Evolutionary conservation across 2,113 vertebrate genomes (phyloP), one percentile per base, ranked within the genome.

Genomic region (Aegypius monachus): DNA sequence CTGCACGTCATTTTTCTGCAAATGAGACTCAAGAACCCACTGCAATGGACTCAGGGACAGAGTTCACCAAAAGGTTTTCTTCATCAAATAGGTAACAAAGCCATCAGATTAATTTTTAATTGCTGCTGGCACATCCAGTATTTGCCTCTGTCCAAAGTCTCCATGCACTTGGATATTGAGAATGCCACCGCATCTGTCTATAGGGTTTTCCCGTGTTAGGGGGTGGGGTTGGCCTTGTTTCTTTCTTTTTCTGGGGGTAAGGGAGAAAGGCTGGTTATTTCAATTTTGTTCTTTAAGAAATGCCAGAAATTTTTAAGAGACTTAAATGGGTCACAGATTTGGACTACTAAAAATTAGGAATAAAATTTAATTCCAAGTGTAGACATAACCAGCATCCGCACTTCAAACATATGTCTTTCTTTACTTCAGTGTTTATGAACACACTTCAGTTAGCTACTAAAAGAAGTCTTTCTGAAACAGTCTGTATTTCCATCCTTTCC

Each of bases 51-150:
- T 52, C 16, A 0, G 38, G n/a, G 66, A 58, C 36, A 82, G 84
- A 93, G 87, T 62, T 95, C 78, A 95, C 16, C n/a, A 50, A 63
- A 77, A 94, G 29, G 29, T 90, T 90, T 90, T 80, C 58, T 88
- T 70, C 62, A 73, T 50, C 48, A 68, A 85, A 63, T 23, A 50
- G 17, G 27, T 55, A 84, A 77, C 26, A 90, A 81, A 59, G 50
- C 16, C 29, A 72, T 16, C n/a, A 52, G 93, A 97, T 95, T 95
- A 90, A 95, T 85, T 90, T 94, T 95, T 97, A 95, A 96, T 88
- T 10, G 0, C 78, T 59, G 62, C 50, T 88, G 74, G 42, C 86
- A 94, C 62, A 68, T 21, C 11, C n/a, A 72, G 16, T 73, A 40
- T 77, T 85, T 77, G 47, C n/a, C 59, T 58, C 72, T 74, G 88